These are phyloP conservation scores for Raja brachyura DNA, from an alignment of 2,113 vertebrate genomes.

Conservation along the genomic window DNA sequence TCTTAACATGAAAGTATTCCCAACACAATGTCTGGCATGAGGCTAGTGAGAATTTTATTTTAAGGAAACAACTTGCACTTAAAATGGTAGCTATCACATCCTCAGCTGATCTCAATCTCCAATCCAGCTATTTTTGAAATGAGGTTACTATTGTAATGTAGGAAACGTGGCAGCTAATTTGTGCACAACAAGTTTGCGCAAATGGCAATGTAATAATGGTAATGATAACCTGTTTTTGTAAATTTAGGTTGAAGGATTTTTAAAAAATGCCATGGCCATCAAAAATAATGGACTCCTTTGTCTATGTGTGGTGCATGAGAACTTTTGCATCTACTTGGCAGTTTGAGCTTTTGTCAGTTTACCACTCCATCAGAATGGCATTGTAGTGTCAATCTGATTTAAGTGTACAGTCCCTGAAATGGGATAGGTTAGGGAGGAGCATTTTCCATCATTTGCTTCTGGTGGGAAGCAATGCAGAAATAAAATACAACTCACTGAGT, in stretches of 20 bases:
- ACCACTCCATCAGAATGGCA: background rate
- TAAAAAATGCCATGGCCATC: background rate
- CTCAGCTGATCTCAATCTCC: background rate
- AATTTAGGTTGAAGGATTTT: background rate
- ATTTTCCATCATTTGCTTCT: background rate
- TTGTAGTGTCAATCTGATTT: background rate
- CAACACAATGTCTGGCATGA: background rate
- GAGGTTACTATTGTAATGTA: background rate
- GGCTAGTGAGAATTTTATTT: background rate
- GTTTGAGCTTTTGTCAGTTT: background rate
- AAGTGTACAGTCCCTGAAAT: background rate
- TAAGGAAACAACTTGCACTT: background rate
- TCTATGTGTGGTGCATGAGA: background rate
- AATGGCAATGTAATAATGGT: background rate
- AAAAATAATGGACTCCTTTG: background rate
- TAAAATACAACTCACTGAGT: background rate
- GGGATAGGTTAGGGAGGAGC: background rate
- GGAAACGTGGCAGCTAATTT: background rate
- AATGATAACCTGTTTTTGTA: background rate
- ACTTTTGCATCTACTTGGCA: no score
- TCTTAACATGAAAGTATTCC: background rate
- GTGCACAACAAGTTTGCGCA: background rate
- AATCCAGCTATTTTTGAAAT: no score
- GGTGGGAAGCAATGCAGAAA: background rate
- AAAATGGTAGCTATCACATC: background rate